Base-by-base conservation (phyloP, 2,888 invertebrate species). In the Drosophila aldrichi region DNA sequence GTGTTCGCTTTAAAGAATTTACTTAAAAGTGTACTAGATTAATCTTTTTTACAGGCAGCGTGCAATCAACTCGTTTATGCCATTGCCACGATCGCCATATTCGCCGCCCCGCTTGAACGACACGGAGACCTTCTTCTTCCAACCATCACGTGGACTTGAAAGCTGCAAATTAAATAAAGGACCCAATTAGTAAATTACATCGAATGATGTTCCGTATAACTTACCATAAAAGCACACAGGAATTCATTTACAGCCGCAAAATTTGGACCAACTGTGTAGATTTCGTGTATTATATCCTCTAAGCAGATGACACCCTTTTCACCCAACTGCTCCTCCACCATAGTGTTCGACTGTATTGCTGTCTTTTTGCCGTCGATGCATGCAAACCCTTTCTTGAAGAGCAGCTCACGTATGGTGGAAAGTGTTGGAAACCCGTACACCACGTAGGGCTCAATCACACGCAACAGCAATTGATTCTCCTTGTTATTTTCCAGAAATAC, bases 201-300 rank as follows among this genome's bases (percentile, higher is more conserved):
- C 16, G 12, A 18, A 14, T 6, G 7, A 3, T 36, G 9, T 22
- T 46, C 1, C 22, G n/a, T 7, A 14, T 10, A 18, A 55, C 73
- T 89, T 79, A 94, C 94, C 92, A 78, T 72, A 78, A 93, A 93
- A 4, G 93, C 68, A 49, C 91, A 90, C 9, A 93, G 73, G 36
- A 92, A 92, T 3, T 88, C 70, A 3, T 77, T 90, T 2, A 93
- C 92, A 1, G 82, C 80, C 22, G 88, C 86, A 57, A 93, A 93
- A 62, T 93, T 91, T 0, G 91, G 84, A 0, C 93, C 93, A 14
- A 92, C 92, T 8, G 93, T 92, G 38, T 84, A 92, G 14, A 93
- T 88, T 74, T 93, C 93, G 65, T 93, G 93, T 12, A 93, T 92
- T 22, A 93, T 91, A 74, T 93, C 93, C 65, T 93, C 93, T 69